phyloP scores from a whole-genome alignment of 2,113 vertebrate species.

The Chaetodon trifascialis region DNA sequence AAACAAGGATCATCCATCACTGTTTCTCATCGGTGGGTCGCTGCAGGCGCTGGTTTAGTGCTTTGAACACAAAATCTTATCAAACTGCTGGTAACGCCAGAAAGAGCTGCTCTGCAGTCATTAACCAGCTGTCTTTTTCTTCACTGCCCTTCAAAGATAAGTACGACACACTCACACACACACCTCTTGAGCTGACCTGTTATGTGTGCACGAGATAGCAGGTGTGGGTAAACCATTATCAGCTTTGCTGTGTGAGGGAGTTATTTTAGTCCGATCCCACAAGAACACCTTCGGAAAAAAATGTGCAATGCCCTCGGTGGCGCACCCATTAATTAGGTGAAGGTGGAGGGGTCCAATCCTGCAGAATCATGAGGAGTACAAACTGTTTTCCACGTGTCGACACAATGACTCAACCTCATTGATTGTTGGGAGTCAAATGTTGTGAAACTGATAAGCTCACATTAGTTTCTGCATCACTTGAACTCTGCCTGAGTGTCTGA shows the following conservation, averaged over 20 bases:
- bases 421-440: not conserved
- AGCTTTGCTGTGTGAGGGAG: slow-evolving; percentile 53
- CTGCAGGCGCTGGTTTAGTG: not conserved
- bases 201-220: slow-evolving; percentile 40
- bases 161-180: slow-evolving; percentile 11
- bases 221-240: slow-evolving; percentile 64
- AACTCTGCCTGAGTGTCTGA: slow-evolving; percentile 7
- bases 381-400: not conserved
- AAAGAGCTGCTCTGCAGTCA: slow-evolving; percentile 20
- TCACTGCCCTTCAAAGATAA: slow-evolving; percentile 45
- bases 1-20: not conserved
- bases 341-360: slow-evolving; percentile 17
- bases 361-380: not conserved
- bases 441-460: slow-evolving; percentile 22
- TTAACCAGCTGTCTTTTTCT: slow-evolving; percentile 39
- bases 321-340: slow-evolving; percentile 28
- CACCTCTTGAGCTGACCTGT: slow-evolving; percentile 18
- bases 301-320: slow-evolving; percentile 33
- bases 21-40: slow-evolving; percentile 6
- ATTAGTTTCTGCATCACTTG: not conserved
- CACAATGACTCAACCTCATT: not conserved
- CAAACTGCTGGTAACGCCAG: slow-evolving; percentile 6
- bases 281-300: slow-evolving; percentile 45
- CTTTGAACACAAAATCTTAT: not conserved
- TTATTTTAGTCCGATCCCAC: slow-evolving; percentile 61